Evolutionary conservation across 2,797 vertebrate genomes (phyloP), one percentile per base, ranked within the genome.

Genomic region (Ceryle rudis): DNA sequence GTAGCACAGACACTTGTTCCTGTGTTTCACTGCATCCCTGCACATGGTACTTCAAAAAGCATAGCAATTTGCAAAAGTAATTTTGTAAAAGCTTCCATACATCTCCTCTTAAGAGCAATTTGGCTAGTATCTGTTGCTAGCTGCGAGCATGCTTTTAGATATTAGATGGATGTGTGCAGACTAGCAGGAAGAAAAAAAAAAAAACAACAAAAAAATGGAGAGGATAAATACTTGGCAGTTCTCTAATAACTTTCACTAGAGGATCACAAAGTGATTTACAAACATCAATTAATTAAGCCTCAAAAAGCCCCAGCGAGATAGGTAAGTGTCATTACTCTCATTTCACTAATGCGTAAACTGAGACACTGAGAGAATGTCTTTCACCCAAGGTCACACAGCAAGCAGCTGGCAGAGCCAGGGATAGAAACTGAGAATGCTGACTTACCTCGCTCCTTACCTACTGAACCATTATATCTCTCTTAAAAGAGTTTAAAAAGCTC

Each of bases 271-370:
- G 95, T 95, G 96, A 95, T 95, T 96, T 95, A 95, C 95, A 96
- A 95, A 95, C 89, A 93, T 88, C 94, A 95, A 93, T 97, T 97
- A 97, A 96, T 97, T 97, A 97, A 95, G 93, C 64, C 90, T 89
- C 93, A 67, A 80, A 97, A 91, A 95, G 81, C 88, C 64, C 83
- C 95, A 87, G 47, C 2, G 65, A 93, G 90, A 92, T 82, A 95
- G 96, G 94, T 93, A 84, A 94, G 95, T 95, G 93, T 95, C 94
- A 93, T 96, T 95, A 97, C 86, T 92, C 94, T 95, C 83, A 96
- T 94, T 97, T 95, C 95, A 85, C 92, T 97, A 96, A 97, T 94
- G 95, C 0, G 86, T 91, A 96, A 96, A 78, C 92, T 31, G 91
- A 97, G 95, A 96, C 94, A 87, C 75, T 0, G 1, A 49, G 79